A percentile compares a stretch with the other conserved stretches of the same genome.
phyloP scores from a whole-genome alignment of 2,888 invertebrate species.

The Xestia ashworthii region DNA sequence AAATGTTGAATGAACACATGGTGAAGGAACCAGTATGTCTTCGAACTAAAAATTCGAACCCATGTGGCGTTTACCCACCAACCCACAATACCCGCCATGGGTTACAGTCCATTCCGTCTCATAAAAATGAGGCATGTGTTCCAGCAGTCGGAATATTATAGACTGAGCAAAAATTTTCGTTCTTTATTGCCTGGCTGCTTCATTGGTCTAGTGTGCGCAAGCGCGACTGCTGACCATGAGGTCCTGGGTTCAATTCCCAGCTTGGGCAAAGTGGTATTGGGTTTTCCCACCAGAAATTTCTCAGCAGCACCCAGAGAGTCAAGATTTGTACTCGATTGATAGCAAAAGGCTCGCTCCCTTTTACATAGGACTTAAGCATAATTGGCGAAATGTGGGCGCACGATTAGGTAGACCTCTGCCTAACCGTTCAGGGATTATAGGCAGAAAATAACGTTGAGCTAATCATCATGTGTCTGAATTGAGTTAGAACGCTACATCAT shows the following conservation, averaged over 20 bases:
- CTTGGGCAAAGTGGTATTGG: background rate
- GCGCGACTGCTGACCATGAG: too few relatives aligned
- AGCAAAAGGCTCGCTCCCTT: background rate
- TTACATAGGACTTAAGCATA: background rate
- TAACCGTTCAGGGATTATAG: background rate
- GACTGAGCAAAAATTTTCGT: background rate
- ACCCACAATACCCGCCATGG: background rate
- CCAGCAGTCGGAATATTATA: background rate
- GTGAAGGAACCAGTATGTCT: background rate
- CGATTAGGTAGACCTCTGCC: background rate
- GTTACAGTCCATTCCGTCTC: background rate
- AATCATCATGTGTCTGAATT: conserved; percentile 11
- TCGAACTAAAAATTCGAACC: background rate
- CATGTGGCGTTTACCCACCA: background rate
- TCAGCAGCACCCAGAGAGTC: too few relatives aligned
- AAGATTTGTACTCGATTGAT: background rate
- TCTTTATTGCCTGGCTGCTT: background rate
- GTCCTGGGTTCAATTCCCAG: background rate
- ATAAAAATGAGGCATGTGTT: background rate
- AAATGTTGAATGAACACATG: background rate
- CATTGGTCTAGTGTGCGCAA: background rate
- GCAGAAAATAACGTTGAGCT: background rate
- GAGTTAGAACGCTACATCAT: conserved; percentile 25
- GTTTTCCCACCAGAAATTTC: background rate
- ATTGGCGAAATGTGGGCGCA: background rate